These are phyloP conservation scores for Aleiodes alternator DNA, from an alignment of 2,888 invertebrate species.

Conservation along the genomic window DNA sequence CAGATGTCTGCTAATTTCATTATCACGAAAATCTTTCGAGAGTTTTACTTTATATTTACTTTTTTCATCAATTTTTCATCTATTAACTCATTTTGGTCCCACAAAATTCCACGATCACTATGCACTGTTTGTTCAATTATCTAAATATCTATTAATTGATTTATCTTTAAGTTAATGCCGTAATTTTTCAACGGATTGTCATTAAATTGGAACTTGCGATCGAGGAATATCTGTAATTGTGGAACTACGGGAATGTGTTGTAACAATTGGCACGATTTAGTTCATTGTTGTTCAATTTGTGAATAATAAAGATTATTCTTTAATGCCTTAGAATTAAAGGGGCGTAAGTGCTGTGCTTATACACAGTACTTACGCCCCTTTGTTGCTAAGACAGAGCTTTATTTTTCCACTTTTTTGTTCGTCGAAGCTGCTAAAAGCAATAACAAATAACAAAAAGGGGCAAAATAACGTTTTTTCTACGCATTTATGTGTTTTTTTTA, in stretches of 20 bases:
- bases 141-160: background rate
- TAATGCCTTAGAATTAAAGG: too few relatives aligned
- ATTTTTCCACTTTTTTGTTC: too few relatives aligned
- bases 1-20: too few relatives aligned
- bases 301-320: too few relatives aligned
- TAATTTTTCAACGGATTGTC: conserved; percentile 6
- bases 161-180: background rate
- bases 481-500: too few relatives aligned
- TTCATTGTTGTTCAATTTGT: background rate
- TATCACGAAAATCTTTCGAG: background rate
- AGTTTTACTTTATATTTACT: background rate
- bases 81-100: conserved; percentile 57
- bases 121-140: background rate
- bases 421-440: too few relatives aligned
- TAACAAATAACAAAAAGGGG: too few relatives aligned
- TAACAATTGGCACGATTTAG: conserved; percentile 52
- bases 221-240: conserved; percentile 51
- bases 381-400: too few relatives aligned
- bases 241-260: conserved; percentile 50
- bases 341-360: too few relatives aligned
- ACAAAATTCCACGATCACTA: conserved; percentile 58
- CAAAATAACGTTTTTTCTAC: too few relatives aligned
- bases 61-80: background rate
- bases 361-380: too few relatives aligned
- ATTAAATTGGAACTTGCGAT: conserved; percentile 27